Base-by-base conservation (phyloP, 2,888 invertebrate genomes). In the Trissolcus japonicus region DNA sequence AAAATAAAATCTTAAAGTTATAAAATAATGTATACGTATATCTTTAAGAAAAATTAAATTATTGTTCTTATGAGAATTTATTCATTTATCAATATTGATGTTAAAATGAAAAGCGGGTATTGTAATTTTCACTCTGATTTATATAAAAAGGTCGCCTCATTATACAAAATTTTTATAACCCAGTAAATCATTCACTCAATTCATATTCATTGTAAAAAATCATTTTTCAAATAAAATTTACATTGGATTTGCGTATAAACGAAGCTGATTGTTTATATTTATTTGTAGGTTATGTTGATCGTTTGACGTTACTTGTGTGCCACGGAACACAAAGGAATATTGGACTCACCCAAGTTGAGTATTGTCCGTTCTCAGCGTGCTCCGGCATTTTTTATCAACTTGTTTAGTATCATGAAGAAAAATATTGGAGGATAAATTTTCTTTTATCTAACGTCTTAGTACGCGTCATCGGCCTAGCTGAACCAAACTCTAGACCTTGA, bases 301-400 rank as follows among this genome's bases (percentile, higher is more conserved):
- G 35, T 46, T 14, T 14, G 16, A 16, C 46, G 46, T 46, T 46
- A 6, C 14, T 43, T 46, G 16, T 46, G 46, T 35, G 9, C 0
- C 9, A 11, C 9, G 11, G 35, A 7, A 35, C 11, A 35, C 35
- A 35, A 35, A 35, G 35, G 11, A 35, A 35, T 11, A 74, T 67
- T 43, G 53, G n/a, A 81, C 91, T 90, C 89, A 93, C 93, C 92
- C 92, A 92, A 82, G 92, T 89, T 72, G 93, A 92, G 89, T 93
- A 93, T 86, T 92, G 92, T 86, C 92, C 92, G 72, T 89, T 89
- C 73, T 89, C 82, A 80, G 90, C 91, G 19, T 88, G 85, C 25
- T 90, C 80, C 83, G 91, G 90, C 92, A 92, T 92, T 83, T 87
- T 90, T 35, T 17, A 11, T 77, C 21, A 41, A 62, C 7, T 51